Base-by-base conservation (phyloP, 1,140 invertebrate genomes). In the Trichonephila clavipes region DNA sequence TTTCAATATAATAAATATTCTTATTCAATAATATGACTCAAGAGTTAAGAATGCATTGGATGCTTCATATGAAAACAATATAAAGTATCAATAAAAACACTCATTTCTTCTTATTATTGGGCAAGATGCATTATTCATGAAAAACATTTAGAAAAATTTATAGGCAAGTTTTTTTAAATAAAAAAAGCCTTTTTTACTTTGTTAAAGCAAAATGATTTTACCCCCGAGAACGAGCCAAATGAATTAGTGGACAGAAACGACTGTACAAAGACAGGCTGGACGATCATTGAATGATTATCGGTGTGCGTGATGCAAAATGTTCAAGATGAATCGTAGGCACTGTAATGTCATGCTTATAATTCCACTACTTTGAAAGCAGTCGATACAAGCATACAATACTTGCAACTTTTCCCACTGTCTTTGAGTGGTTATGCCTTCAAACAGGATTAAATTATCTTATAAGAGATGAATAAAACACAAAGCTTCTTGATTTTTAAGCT, bases 261-360 rank as follows among this genome's bases (percentile, higher is more conserved):
- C 62, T 81, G 72, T 44, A 81, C 44, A 58, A 85, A 85, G 51
- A 85, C 58, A 83, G 21, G 81, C 40, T 83, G 83, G 83, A 85
- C 83, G 83, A 85, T 85, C 51, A 59, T 85, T 85, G 21, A 61
- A 85, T 85, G 83, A 85, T 85, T 85, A 85, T 85, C 83, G 28
- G 58, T 85, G 83, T 85, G 83, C 83, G 44, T 85, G 51, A 58
- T 59, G 83, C 28, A 59, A 28, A 51, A 51, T 51, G 10, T 51
- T 51, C 8, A 12, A 61, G 34, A 85, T 61, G 44, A 59, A 34
- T 59, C 21, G 21, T 34, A 85, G 44, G 58, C 83, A 85, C 83
- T 85, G 44, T 85, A 51, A 85, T 85, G 83, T 24, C n/a, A 28
- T 85, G 58, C 83, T 51, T 24, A n/a, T 16, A 5, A n/a, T n/a